Evolutionary conservation across 53 echinoderm and acorn worm genomes (phyloP).

Genomic region (Zoroaster sp.): DNA sequence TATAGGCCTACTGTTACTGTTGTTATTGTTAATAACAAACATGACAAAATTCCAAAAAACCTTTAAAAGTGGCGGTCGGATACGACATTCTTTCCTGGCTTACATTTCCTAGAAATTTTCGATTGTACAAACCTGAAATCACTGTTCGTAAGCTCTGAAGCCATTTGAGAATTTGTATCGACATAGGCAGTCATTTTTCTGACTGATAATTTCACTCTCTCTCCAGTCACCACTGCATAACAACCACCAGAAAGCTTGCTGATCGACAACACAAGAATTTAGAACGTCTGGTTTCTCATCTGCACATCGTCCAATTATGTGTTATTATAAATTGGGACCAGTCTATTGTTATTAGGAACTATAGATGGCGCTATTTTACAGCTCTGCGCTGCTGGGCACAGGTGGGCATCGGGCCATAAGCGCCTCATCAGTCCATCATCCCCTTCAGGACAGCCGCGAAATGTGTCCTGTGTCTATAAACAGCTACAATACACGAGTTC

Average conservation of each 20-base stretch:
- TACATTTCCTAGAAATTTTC: neutral
- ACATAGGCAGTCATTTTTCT: conserved; percentile 19
- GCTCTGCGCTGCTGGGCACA: neutral
- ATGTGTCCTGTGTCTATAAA: too few species aligned
- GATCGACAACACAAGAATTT: neutral
- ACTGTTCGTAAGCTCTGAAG: conserved; percentile 12
- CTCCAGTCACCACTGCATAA: neutral
- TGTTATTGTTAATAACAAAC: too few species aligned
- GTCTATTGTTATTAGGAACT: neutral
- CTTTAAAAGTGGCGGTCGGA: too few species aligned
- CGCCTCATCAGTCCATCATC: too few species aligned
- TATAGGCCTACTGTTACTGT: too few species aligned
- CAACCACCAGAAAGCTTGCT: neutral
- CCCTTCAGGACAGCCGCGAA: too few species aligned
- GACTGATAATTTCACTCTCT: neutral
- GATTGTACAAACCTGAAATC: conserved; percentile 21
- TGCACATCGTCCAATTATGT: neutral
- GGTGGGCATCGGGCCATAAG: too few species aligned
- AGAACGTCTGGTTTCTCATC: neutral
- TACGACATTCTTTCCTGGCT: too few species aligned
- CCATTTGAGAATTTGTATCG: conserved; percentile 24
- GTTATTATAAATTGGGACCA: neutral
- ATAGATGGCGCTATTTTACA: conserved; percentile 27
- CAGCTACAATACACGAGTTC: too few species aligned
- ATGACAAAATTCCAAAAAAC: too few species aligned